Evolutionary conservation across 1,140 invertebrate species (phyloP).

Genomic region (Steinernema feltiae): DNA sequence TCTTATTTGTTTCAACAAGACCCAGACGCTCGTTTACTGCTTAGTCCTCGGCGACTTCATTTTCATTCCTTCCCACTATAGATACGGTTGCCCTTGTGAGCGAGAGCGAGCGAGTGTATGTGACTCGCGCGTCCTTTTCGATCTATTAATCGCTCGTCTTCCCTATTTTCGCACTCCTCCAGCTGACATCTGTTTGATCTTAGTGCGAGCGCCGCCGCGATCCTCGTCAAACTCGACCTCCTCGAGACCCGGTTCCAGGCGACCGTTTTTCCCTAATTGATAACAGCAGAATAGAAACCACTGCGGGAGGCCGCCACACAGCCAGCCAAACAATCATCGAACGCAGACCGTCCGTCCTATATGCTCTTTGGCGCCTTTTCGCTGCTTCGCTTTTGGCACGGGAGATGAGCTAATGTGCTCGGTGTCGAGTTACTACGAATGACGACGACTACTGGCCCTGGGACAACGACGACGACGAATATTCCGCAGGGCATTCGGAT

Average conservation of each 20-base stretch:
- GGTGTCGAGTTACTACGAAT: slow-evolving; percentile 15
- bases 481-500: neutral
- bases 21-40: neutral
- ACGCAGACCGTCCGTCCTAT: neutral
- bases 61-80: neutral
- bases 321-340: neutral
- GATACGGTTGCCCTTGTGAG: neutral
- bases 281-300: neutral
- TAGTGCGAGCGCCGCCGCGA: neutral
- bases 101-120: no score
- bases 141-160: neutral
- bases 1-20: slow-evolving; percentile 13
- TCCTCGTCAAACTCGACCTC: neutral
- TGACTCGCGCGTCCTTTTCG: neutral
- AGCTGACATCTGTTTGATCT: slow-evolving; percentile 15
- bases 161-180: slow-evolving; percentile 4
- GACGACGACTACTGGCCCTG: slow-evolving; percentile 13
- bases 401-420: slow-evolving; percentile 15
- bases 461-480: neutral
- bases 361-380: slow-evolving; percentile 13
- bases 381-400: neutral
- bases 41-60: neutral
- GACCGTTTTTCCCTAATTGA: neutral
- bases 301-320: neutral
- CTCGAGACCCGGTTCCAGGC: neutral